Evolutionary conservation across 2,797 vertebrate species (phyloP).

Genomic region (Clamator glandarius): DNA sequence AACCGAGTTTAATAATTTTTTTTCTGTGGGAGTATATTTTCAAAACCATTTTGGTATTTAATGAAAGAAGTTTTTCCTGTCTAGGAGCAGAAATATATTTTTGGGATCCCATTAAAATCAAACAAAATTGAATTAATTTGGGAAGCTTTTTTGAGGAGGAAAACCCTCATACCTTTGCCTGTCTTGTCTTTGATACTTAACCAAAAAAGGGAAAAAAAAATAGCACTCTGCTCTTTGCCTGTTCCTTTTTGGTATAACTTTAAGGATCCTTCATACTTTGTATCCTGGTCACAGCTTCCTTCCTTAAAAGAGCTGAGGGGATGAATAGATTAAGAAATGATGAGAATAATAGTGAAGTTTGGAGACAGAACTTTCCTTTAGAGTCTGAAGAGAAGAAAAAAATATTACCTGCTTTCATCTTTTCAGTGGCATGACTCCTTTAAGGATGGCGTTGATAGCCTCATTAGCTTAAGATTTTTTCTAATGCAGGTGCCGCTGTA

Average conservation of each 20-base stretch:
- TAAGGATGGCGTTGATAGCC: background rate
- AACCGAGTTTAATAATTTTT: background rate
- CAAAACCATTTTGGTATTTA: background rate
- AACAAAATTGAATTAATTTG: background rate
- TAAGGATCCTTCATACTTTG: background rate
- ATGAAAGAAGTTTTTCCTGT: background rate
- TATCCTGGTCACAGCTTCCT: background rate
- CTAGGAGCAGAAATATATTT: background rate
- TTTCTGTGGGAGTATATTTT: background rate
- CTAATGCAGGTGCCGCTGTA: background rate
- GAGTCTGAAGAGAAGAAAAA: background rate
- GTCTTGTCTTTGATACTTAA: background rate
- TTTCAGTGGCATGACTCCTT: background rate
- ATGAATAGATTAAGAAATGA: background rate
- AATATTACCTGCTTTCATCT: background rate
- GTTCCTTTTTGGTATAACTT: background rate
- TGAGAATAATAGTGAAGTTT: background rate
- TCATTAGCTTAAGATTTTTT: conserved; percentile 22
- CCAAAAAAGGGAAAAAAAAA: background rate
- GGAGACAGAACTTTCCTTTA: background rate
- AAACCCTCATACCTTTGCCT: background rate
- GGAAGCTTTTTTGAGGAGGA: background rate
- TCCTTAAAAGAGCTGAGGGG: background rate
- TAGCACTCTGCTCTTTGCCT: background rate
- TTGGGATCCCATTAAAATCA: background rate